A percentile compares a stretch with the other conserved stretches of the same genome.
Conservation (phyloP, 2,888 invertebrate genomes). For the Hypselothyrea guttata region DNA sequence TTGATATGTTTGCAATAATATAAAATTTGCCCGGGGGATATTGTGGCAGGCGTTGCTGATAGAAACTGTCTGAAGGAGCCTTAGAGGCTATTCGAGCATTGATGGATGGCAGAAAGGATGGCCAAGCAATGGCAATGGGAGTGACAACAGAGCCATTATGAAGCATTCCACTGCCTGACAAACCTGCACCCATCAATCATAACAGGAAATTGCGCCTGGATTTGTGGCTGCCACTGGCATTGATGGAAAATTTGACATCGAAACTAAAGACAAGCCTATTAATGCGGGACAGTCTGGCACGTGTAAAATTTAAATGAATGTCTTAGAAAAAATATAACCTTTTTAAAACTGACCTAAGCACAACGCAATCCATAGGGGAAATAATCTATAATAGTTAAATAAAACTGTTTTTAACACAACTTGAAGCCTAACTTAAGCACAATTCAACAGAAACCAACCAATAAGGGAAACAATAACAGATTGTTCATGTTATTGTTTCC, state of each 20-base stretch:
- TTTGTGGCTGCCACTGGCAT: constrained; percentile 29
- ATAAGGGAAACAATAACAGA: too few relatives aligned
- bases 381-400: too few relatives aligned
- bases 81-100: constrained; percentile 27
- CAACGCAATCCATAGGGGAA: too few relatives aligned
- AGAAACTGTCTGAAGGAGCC: constrained; percentile 43
- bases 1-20: constrained; percentile 39
- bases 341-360: too few relatives aligned
- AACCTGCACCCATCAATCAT: constrained; percentile 56
- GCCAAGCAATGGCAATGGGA: constrained; percentile 2
- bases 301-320: too few relatives aligned
- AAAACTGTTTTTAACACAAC: too few relatives aligned
- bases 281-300: too few relatives aligned
- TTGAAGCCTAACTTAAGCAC: too few relatives aligned
- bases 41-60: constrained; percentile 30
- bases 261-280: background rate
- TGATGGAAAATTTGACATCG: constrained; percentile 20
- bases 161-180: constrained; percentile 22
- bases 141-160: constrained; percentile 7
- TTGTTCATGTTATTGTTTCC: too few relatives aligned
- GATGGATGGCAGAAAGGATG: constrained; percentile 45
- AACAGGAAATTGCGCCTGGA: constrained; percentile 27
- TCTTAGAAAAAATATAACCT: too few relatives aligned
- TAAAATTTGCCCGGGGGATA: constrained; percentile 19
- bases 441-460: too few relatives aligned